Conservation (phyloP, 1,140 invertebrate species). For the Arctopsyche grandis region DNA sequence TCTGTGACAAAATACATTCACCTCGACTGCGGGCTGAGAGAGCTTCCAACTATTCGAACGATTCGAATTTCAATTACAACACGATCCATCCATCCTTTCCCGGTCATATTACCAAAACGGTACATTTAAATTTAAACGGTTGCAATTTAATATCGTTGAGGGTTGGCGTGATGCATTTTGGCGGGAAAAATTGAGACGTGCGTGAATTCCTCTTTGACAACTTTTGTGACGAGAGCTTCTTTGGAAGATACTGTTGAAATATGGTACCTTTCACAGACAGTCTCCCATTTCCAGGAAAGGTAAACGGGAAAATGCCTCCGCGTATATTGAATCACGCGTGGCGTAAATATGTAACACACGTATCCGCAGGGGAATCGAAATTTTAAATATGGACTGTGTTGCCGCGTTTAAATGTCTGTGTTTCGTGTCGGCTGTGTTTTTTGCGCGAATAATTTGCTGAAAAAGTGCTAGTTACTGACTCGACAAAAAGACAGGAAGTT, state of each 20-base stretch:
- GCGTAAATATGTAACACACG: conserved; percentile 14
- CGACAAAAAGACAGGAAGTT: too few relatives aligned
- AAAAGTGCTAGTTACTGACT: too few relatives aligned
- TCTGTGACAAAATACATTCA: conserved; percentile 39
- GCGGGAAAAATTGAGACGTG: conserved; percentile 8
- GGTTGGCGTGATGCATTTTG: background rate
- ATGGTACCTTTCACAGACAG: background rate
- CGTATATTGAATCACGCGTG: conserved; percentile 23
- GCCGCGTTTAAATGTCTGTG: too few relatives aligned
- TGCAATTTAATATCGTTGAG: conserved; percentile 1
- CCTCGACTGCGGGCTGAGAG: background rate
- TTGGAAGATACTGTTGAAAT: background rate
- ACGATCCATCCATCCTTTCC: too few relatives aligned
- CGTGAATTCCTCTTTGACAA: conserved; percentile 22
- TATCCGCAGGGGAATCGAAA: background rate
- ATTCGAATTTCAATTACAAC: conserved; percentile 16
- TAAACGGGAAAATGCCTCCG: background rate
- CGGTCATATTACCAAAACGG: too few relatives aligned
- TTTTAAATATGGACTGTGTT: too few relatives aligned
- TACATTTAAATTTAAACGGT: background rate
- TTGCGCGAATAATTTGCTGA: too few relatives aligned
- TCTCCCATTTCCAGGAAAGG: background rate
- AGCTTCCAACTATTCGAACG: conserved; percentile 7
- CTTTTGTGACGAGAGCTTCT: background rate
- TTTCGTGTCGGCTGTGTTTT: too few relatives aligned